Evolutionary conservation across 37 sponge, comb jelly and placozoan species (phyloP), one percentile per base, ranked within the genome.

Genomic region (Beroe ovata): DNA sequence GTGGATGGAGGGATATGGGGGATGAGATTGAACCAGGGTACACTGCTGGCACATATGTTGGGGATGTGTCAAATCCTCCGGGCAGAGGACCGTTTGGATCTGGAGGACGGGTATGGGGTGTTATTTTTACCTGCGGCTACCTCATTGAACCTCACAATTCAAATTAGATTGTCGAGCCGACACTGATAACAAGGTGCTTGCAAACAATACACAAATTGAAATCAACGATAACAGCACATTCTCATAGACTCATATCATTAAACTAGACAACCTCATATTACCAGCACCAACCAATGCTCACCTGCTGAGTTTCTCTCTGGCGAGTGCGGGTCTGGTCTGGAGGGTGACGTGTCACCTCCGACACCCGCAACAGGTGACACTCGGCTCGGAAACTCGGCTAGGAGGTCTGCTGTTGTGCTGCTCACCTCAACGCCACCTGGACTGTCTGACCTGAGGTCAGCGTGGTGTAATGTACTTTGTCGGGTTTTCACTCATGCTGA

Each of bases 41-140:
- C 28, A 77, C 47, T 8, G 84, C 84, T 0, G 84, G 84, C 22
- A 77, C 84, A 29, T 77, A 77, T 18, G 84, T 77, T n/a, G 84
- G 84, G 23, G 84, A 42, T 8, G 84, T 77, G 84, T 77, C 84
- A 16, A 77, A 42, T 40, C 84, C 84, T 42, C 84, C 84, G 8
- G 84, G 84, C 14, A 77, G 33, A 23, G 54, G 54, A 36, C 84
- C 47, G 11, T 42, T 25, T n/a, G 29, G 63, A 62, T 25, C 63
- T 62, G 63, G 3, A 23, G 63, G 63, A 23, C 8, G 63, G 19
- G 63, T 14, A 16, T 6, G 23, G 63, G 63, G 63, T n/a, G n/a
- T n/a, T n/a, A n/a, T n/a, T n/a, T n/a, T n/a, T n/a, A n/a, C n/a
- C n/a, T n/a, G n/a, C n/a, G n/a, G n/a, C n/a, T n/a, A n/a, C n/a